These are phyloP conservation scores for Diplazon laetatorius DNA, from an alignment of 2,888 invertebrate genomes.

Conservation along the genomic window DNA sequence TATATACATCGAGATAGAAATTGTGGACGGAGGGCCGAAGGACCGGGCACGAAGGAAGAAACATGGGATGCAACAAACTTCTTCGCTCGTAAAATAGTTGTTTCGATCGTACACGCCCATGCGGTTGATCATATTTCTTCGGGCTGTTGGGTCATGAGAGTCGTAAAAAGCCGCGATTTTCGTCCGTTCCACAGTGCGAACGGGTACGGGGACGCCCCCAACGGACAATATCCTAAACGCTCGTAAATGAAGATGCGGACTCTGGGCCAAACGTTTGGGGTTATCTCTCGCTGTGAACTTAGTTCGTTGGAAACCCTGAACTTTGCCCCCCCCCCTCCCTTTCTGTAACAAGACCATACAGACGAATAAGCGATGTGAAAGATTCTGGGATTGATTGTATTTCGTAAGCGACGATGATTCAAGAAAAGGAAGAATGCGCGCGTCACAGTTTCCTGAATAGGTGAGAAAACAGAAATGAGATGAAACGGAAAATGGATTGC, in stretches of 20 bases:
- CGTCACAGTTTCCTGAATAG: too few relatives aligned
- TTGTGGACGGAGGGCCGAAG: background rate
- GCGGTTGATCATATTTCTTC: constrained; percentile 34
- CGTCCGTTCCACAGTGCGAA: constrained; percentile 1
- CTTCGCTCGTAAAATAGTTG: constrained; percentile 35
- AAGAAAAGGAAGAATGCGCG: background rate
- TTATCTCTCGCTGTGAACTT: background rate
- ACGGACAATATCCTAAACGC: constrained; percentile 21
- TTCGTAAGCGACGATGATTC: background rate
- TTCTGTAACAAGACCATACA: constrained; percentile 23
- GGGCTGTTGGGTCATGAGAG: constrained; percentile 22
- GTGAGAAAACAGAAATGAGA: background rate
- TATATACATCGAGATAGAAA: constrained; percentile 25
- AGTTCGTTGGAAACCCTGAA: constrained; percentile 8
- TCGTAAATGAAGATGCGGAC: background rate
- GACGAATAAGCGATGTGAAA: background rate
- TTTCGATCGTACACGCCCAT: constrained; percentile 29
- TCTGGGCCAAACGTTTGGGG: background rate
- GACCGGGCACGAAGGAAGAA: background rate
- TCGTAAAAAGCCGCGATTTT: background rate
- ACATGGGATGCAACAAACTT: constrained; percentile 34
- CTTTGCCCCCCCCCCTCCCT: background rate
- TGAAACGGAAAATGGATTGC: background rate
- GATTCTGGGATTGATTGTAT: constrained; percentile 11
- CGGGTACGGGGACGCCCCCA: constrained; percentile 17